Base-by-base conservation (phyloP, 2,113 vertebrate species). In the Menidia beryllina region DNA sequence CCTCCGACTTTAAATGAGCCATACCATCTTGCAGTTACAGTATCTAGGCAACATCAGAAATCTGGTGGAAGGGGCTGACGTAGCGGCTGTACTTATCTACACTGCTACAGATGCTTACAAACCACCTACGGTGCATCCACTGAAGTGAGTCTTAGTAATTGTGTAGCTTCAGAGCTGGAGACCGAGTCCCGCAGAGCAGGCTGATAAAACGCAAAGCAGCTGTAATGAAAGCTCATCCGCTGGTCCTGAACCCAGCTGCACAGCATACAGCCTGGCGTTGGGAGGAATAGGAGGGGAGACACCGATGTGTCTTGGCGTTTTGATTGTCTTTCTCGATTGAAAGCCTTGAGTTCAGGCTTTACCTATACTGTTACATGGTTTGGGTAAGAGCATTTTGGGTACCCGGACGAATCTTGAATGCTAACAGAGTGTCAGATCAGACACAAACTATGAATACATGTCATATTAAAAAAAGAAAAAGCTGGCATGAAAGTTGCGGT, bases 31-130 rank as follows among this genome's bases (percentile, higher is more conserved):
- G 60, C 38, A 78, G 73, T 61, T 50, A 30, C 65, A 0, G 86
- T 81, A 69, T 83, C 84, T 12, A 83, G 71, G 82, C 82, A 85
- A 83, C 77, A 15, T 76, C 45, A 71, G 68, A 83, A 27, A 43
- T 24, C 4, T 51, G 26, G 58, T 43, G 36, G 24, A 30, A 15
- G 53, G 23, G 53, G 38, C 26, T 14, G 47, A 58, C 48, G 50
- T 58, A 38, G 47, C 51, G 20, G 21, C 39, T 11, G 25, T 41
- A 62, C 17, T 61, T 30, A 74, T 38, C 36, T 43, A 43, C 48
- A 19, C 45, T 47, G 39, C 15, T 9, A 25, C 71, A 55, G 50
- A 49, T 24, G 17, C 24, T 69, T 45, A 19, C 41, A 45, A 45
- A 45, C 41, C 65, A 23, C 54, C 56, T 27, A n/a, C 50, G 34